Percentiles rank a stretch among this genome's conserved stretches.
phyloP scores from a whole-genome alignment of 2,888 invertebrate genomes.

The Yponomeuta malinellus region DNA sequence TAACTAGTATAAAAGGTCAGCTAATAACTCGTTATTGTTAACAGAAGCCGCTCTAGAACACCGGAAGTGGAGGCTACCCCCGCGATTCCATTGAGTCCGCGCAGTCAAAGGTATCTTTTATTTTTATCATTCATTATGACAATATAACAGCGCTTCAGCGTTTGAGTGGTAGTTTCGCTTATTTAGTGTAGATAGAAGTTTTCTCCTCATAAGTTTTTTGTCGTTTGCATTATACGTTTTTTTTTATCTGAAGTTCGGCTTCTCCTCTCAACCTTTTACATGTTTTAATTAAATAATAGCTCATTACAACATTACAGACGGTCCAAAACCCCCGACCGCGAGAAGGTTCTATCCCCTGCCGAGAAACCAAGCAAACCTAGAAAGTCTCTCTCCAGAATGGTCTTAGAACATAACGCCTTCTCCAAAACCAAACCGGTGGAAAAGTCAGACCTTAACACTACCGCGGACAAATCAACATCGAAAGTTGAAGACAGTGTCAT shows the following conservation, averaged over 20 bases:
- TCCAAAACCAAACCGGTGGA: constrained; percentile 52
- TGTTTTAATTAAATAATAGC: neutral
- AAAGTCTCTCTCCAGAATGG: constrained; percentile 58
- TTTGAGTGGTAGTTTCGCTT: no score
- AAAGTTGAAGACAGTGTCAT: constrained; percentile 30
- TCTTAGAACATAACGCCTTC: constrained; percentile 62
- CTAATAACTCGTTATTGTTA: neutral
- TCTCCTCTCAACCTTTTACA: no score
- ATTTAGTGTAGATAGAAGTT: no score
- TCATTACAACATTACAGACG: constrained; percentile 24
- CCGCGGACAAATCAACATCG: constrained; percentile 22
- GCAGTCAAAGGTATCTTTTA: constrained; percentile 29
- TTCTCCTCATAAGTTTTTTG: no score
- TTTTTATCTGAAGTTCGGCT: no score
- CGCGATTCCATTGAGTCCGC: constrained; percentile 37
- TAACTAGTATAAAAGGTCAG: neutral
- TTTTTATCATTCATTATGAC: neutral
- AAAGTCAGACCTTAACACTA: constrained; percentile 28
- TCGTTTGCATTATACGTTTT: no score
- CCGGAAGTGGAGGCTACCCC: constrained; percentile 45
- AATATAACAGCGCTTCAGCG: no score
- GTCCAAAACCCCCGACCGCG: constrained; percentile 55
- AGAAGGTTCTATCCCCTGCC: constrained; percentile 53
- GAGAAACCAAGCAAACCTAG: constrained; percentile 44
- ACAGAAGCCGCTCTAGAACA: constrained; percentile 52